Evolutionary conservation across 2,797 vertebrate genomes (phyloP), one percentile per base, ranked within the genome.

Genomic region (Bovichtus variegatus): DNA sequence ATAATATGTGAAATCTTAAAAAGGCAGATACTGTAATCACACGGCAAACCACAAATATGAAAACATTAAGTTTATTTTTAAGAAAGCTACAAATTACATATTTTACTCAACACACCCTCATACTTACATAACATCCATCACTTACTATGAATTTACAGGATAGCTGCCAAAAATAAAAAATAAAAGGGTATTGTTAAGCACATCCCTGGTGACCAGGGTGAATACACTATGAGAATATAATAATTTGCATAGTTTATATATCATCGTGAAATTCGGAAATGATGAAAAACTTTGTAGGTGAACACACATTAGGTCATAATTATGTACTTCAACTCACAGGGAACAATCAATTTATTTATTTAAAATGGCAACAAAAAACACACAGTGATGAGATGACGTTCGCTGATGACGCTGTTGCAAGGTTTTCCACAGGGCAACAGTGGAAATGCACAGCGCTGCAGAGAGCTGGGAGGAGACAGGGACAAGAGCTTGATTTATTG

Each of bases 401-500:
- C 41, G 66, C 1, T 51, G 51, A 70, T 40, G 64, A 53, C 15
- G 50, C 63, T 61, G 78, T 62, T 46, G 16, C 2, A 6, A 27
- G 60, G 44, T 70, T 84, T 75, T 58, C 44, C 9, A 19, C 54
- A 62, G 71, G 58, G 73, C 67, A 60, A 40, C 59, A 44, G 74
- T 53, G 76, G 47, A 44, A 74, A 60, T 60, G 78, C 65, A 74
- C 34, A 38, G 6, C 70, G 75, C 84, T 78, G 69, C 72, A 80
- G 71, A 75, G 66, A 66, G 80, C 73, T 44, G 80, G 80, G 86
- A 92, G 86, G 89, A 90, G 90, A 92, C 85, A 76, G 82, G 77
- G 83, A 87, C 91, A 87, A 81, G 79, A 86, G 85, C 76, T 86
- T 95, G 94, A 96, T 96, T 95, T 96, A 95, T 95, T 90, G 87